These are phyloP conservation scores for Nibea albiflora DNA, from an alignment of 2,113 vertebrate genomes.

Conservation along the genomic window DNA sequence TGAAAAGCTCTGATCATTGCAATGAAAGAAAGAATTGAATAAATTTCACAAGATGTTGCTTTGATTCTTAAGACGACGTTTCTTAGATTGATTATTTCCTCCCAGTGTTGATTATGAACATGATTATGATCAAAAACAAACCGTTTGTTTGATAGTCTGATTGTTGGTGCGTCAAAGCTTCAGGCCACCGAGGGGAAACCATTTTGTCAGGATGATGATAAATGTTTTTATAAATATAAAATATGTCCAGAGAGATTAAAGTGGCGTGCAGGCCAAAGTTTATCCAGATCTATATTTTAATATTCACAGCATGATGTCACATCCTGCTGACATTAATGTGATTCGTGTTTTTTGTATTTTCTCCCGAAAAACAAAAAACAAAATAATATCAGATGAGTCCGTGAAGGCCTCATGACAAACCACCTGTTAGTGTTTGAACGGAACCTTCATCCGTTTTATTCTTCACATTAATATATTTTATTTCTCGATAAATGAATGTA, in stretches of 20 bases:
- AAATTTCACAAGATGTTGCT: slow-evolving; percentile 89
- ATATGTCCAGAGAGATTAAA: slow-evolving; percentile 2
- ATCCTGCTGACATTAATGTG: not conserved
- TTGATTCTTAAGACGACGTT: slow-evolving; percentile 82
- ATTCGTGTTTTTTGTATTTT: not conserved
- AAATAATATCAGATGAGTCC: not conserved
- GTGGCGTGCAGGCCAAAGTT: slow-evolving; percentile 16
- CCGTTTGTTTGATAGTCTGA: slow-evolving; percentile 23
- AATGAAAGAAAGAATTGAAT: slow-evolving; percentile 89
- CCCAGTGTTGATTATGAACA: slow-evolving; percentile 53
- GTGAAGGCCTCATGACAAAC: slow-evolving; percentile 35
- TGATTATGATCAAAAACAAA: slow-evolving; percentile 13
- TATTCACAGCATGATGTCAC: slow-evolving; percentile 14
- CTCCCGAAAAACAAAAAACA: not conserved
- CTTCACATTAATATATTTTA: no score
- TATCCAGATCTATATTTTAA: not conserved
- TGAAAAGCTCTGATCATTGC: slow-evolving; percentile 85
- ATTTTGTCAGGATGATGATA: not conserved
- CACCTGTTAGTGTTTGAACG: slow-evolving; percentile 44
- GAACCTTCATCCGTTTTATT: not conserved
- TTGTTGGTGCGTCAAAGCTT: slow-evolving; percentile 67
- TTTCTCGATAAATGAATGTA: no score
- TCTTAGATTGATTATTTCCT: slow-evolving; percentile 82
- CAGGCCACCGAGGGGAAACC: slow-evolving; percentile 9
- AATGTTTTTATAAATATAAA: not conserved